Evolutionary conservation across 1,140 invertebrate genomes (phyloP).

Genomic region (Trichonephila inaurata): DNA sequence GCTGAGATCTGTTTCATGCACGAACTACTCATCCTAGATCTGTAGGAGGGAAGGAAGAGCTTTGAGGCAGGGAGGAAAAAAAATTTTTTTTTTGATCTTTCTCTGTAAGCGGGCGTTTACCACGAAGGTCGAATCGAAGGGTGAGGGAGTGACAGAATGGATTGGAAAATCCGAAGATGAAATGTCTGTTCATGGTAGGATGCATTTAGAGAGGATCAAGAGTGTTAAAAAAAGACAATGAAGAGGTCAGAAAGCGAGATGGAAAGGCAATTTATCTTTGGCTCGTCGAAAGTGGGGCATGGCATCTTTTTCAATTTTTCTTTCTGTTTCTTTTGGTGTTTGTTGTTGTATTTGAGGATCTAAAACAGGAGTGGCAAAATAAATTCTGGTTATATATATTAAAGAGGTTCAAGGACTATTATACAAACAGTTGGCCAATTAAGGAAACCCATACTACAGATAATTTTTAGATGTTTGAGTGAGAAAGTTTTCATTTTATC

Average conservation of each 20-base stretch:
- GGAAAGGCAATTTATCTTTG: background rate
- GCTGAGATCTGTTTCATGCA: constrained; percentile 35
- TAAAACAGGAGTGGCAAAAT: background rate
- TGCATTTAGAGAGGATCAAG: constrained; percentile 3
- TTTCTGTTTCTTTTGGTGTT: background rate
- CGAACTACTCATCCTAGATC: constrained; percentile 11
- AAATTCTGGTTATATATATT: background rate
- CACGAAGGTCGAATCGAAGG: background rate
- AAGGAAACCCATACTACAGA: too few species aligned
- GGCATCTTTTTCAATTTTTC: background rate
- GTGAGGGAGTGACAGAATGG: background rate
- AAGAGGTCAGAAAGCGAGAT: constrained; percentile 1
- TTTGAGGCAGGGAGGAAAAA: background rate
- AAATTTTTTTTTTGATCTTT: background rate
- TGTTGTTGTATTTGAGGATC: background rate
- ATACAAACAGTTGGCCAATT: too few species aligned
- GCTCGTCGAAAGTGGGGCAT: background rate
- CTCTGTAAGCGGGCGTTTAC: background rate
- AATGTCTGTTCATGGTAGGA: constrained; percentile 7
- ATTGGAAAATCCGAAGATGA: constrained; percentile 34
- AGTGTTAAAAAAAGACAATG: constrained; percentile 31
- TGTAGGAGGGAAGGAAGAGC: background rate
- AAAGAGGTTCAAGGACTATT: background rate
- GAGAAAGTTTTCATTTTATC: background rate
- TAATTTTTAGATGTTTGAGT: background rate